phyloP scores from a whole-genome alignment of 2,888 invertebrate genomes.

The Nasonia oneida region DNA sequence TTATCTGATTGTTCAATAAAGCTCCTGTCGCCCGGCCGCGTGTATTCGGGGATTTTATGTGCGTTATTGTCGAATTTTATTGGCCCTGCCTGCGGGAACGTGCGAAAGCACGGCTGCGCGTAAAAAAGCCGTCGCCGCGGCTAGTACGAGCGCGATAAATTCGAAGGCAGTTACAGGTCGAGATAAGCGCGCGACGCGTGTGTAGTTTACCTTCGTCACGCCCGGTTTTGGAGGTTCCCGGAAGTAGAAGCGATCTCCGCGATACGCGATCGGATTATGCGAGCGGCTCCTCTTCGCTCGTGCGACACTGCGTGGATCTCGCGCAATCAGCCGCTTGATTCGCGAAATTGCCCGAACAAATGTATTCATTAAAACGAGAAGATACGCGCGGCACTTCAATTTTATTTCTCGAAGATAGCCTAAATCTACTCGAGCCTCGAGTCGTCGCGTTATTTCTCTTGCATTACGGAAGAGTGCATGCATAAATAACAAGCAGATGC shows the following conservation, averaged over 20 bases:
- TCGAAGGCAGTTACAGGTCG: neutral
- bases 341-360: neutral
- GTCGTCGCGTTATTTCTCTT: neutral
- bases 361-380: neutral
- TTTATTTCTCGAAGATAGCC: too few relatives aligned
- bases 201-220: neutral
- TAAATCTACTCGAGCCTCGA: neutral
- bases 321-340: neutral
- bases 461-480: constrained; percentile 27
- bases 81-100: too few relatives aligned
- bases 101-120: too few relatives aligned
- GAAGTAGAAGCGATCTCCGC: constrained; percentile 21
- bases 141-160: too few relatives aligned
- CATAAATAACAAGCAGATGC: neutral
- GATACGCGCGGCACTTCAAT: too few relatives aligned
- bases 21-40: too few relatives aligned
- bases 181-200: constrained; percentile 15
- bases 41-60: too few relatives aligned
- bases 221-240: constrained; percentile 13
- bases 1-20: neutral
- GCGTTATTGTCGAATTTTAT: too few relatives aligned
- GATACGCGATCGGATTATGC: constrained; percentile 4
- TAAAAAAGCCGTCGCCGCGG: too few relatives aligned
- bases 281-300: neutral
- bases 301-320: neutral